Percentiles rank a stretch among this genome's conserved stretches.
phyloP scores from a whole-genome alignment of 2,888 invertebrate genomes.

The Lepidochitona cinerea region DNA sequence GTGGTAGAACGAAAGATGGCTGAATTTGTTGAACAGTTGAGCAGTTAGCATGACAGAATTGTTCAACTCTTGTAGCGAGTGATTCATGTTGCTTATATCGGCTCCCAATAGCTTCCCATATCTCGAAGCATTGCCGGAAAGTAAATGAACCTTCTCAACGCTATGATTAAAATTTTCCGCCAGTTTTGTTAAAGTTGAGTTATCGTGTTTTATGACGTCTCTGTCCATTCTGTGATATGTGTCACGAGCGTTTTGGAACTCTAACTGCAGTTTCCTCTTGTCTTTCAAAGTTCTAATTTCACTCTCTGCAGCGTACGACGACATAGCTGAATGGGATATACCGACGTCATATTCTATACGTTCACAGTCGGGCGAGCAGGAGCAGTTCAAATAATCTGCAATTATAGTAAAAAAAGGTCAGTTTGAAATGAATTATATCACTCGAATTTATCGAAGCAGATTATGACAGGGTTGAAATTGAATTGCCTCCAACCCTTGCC shows the following conservation, averaged over 20 bases:
- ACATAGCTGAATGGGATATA: conserved; percentile 1
- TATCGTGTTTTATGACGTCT: background rate
- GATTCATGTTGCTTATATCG: background rate
- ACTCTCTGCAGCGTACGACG: conserved; percentile 1
- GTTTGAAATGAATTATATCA: too few species aligned
- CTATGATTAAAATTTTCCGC: background rate
- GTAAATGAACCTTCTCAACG: background rate
- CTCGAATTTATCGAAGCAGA: too few species aligned
- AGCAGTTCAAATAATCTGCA: background rate
- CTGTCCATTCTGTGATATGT: conserved; percentile 2
- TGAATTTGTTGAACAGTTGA: background rate
- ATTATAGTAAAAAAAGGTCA: too few species aligned
- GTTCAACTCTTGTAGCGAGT: background rate
- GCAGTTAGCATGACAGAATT: background rate
- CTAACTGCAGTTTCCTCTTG: background rate
- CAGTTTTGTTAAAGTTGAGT: background rate
- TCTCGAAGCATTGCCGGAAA: background rate
- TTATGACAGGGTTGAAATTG: too few species aligned
- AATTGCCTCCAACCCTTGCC: too few species aligned
- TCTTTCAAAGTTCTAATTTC: background rate
- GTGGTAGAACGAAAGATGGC: background rate
- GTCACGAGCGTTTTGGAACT: conserved; percentile 1
- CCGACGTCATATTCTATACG: background rate
- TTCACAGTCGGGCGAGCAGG: conserved; percentile 2
- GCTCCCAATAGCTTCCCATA: background rate